Percentiles rank a stretch among this genome's conserved stretches.
These are phyloP conservation scores for Enoplolaimus lenunculus DNA, from an alignment of 2,888 invertebrate genomes.

Conservation along the genomic window DNA sequence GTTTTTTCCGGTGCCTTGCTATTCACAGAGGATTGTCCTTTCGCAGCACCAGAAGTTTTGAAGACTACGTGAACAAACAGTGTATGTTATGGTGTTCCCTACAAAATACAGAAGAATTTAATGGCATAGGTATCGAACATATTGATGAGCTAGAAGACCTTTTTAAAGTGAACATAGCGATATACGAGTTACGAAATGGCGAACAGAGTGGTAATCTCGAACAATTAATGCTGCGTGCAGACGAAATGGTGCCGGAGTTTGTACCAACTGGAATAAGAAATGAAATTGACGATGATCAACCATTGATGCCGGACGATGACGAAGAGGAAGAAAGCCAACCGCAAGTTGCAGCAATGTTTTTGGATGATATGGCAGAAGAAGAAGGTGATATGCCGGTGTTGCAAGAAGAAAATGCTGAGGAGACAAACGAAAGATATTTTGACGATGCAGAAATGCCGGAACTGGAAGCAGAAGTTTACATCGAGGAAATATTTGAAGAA, in stretches of 20 bases:
- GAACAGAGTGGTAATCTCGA: neutral
- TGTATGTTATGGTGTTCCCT: neutral
- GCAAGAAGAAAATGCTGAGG: neutral
- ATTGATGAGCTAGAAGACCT: neutral
- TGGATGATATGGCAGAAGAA: neutral
- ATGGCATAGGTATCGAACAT: neutral
- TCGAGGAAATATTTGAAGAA: too few relatives aligned
- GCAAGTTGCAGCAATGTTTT: neutral
- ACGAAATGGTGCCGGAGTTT: neutral
- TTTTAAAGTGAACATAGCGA: neutral
- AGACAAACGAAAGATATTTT: too few relatives aligned
- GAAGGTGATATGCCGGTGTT: neutral
- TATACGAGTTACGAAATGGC: neutral
- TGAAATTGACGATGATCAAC: neutral
- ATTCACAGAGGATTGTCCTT: neutral
- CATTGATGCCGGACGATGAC: neutral
- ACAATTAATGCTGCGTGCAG: neutral
- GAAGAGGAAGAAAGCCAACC: neutral
- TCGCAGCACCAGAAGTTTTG: neutral
- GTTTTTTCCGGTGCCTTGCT: constrained; percentile 8
- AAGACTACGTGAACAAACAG: neutral
- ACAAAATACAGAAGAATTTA: neutral
- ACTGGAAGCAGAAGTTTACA: too few relatives aligned
- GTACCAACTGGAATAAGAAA: neutral
- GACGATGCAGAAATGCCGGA: too few relatives aligned